These are phyloP conservation scores for Bellardia pandia DNA, from an alignment of 2,888 invertebrate genomes.

Conservation along the genomic window DNA sequence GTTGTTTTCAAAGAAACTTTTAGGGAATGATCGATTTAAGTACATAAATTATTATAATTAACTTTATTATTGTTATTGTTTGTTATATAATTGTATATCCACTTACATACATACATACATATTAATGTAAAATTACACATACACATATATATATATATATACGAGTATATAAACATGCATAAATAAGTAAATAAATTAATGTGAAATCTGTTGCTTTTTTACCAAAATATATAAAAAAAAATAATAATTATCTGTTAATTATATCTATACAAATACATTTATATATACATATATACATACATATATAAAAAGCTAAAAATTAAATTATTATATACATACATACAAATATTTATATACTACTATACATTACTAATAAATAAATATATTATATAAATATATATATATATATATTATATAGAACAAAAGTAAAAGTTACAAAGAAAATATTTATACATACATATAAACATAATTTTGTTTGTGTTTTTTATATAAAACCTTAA, in stretches of 20 bases:
- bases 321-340: constrained; percentile 58
- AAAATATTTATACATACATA: constrained; percentile 27
- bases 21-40: not conserved
- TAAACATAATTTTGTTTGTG: constrained; percentile 21
- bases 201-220: constrained; percentile 70
- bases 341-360: constrained; percentile 34
- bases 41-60: constrained; percentile 32
- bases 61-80: constrained; percentile 64
- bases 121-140: not conserved
- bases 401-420: constrained; percentile 37
- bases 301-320: not conserved
- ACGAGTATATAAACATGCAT: constrained; percentile 26
- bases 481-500: constrained; percentile 44
- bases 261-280: constrained; percentile 45
- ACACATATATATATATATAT: constrained; percentile 20
- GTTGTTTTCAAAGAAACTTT: too few relatives aligned
- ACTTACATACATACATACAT: constrained; percentile 36
- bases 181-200: constrained; percentile 37
- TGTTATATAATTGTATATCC: constrained; percentile 61
- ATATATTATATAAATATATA: constrained; percentile 34
- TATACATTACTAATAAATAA: constrained; percentile 5
- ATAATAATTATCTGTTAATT: constrained; percentile 55
- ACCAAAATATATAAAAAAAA: constrained; percentile 37
- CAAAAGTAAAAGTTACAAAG: constrained; percentile 16
- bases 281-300: constrained; percentile 19